A percentile compares a stretch with the other conserved stretches of the same genome.
Conservation (phyloP, 1,140 invertebrate species). For the Camponotus floridanus region DNA sequence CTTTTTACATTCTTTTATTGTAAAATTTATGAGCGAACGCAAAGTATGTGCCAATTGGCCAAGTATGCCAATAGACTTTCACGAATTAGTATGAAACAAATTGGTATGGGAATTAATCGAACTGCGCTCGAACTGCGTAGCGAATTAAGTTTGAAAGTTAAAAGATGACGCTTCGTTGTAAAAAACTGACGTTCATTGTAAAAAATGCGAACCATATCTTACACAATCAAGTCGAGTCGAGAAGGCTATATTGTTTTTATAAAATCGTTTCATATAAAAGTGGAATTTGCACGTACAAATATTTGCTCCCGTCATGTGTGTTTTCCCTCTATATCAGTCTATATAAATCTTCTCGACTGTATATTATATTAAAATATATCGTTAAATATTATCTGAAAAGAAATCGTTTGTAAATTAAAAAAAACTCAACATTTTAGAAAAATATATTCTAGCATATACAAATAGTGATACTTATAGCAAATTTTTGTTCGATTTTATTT, state of each 20-base stretch:
- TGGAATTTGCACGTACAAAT: background rate
- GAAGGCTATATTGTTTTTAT: conserved; percentile 28
- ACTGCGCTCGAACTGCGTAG: background rate
- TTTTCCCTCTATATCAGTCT: background rate
- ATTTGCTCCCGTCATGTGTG: background rate
- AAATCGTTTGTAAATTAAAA: background rate
- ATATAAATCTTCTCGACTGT: conserved; percentile 6
- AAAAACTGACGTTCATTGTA: no score
- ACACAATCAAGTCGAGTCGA: background rate
- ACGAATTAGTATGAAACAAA: background rate
- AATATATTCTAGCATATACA: background rate
- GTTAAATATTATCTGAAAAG: background rate
- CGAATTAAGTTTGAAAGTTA: background rate
- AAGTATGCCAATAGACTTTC: conserved; percentile 19
- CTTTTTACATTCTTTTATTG: conserved; percentile 2
- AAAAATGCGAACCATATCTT: conserved; percentile 21
- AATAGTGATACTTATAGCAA: background rate
- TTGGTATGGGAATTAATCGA: conserved; percentile 1
- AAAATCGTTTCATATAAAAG: background rate
- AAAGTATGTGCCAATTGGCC: background rate
- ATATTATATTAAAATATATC: background rate
- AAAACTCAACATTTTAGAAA: background rate
- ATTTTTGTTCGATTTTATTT: background rate
- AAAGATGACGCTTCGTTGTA: background rate
- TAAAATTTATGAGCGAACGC: background rate